Evolutionary conservation across 1,140 invertebrate species (phyloP), one percentile per base, ranked within the genome.

Genomic region (Drosophila virilis): DNA sequence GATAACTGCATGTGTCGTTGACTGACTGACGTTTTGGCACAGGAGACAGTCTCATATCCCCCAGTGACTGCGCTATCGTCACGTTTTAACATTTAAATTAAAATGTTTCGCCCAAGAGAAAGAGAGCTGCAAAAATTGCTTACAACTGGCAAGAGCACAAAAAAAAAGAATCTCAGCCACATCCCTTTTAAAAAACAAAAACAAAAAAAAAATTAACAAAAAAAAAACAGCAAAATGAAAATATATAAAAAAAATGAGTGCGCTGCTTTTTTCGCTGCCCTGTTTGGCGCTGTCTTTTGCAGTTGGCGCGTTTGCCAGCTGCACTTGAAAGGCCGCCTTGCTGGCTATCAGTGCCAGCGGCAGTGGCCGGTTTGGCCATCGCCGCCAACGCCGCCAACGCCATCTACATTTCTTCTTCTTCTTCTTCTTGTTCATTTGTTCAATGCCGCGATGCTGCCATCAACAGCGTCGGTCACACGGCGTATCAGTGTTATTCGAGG

Each of bases 81-180:
- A 88, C 82, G 83, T 83, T 86, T 86, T 86, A 88, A 77, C 82
- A 86, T 86, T 86, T 86, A 86, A 88, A 88, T 88, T 88, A 83
- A 88, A 88, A 88, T 88, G 83, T 88, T 88, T 88, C 83, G 76
- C 76, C 74, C 77, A 80, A 80, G 46, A 73, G 69, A 77, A 60
- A 77, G 58, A 71, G 55, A 75, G 33, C 57, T 57, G 74, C 70
- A 65, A 60, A 68, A 77, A 77, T 77, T 85, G 76, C 66, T 74
- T 69, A 62, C 66, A 66, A 66, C 58, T 43, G 51, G 58, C 50
- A 76, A 74, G 70, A 50, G 61, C 48, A 67, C 68, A 43, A 43
- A 71, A 66, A 55, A 66, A 55, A 81, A 54, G 60, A 54, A 32
- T 81, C 69, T 50, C 60, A 81, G 79, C 62, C 69, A 82, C 81